These are phyloP conservation scores for Exocentrus adspersus DNA, from an alignment of 2,888 invertebrate species.

Conservation along the genomic window DNA sequence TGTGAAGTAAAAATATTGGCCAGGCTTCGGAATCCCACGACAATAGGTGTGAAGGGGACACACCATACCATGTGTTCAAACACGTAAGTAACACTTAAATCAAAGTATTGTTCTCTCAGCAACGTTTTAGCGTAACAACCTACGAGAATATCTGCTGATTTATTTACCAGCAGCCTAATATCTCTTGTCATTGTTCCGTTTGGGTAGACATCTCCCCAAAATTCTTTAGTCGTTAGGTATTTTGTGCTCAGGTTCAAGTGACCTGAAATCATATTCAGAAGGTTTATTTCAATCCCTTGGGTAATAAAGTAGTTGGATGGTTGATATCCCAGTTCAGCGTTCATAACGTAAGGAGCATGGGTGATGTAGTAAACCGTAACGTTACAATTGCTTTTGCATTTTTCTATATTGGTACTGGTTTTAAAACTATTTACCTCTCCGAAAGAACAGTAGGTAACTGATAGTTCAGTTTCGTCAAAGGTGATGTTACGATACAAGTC, in stretches of 20 bases:
- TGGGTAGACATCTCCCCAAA: neutral
- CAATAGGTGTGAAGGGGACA: neutral
- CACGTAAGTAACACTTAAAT: neutral
- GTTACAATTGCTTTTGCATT: neutral
- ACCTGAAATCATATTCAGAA: conserved; percentile 7
- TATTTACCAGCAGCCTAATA: neutral
- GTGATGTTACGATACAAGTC: conserved; percentile 15
- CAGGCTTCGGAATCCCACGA: conserved; percentile 22
- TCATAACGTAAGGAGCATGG: neutral
- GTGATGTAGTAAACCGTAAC: neutral
- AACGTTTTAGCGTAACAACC: neutral
- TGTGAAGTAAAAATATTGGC: conserved; percentile 9
- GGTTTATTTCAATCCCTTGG: conserved; percentile 13
- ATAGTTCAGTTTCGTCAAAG: neutral
- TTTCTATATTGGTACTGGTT: neutral
- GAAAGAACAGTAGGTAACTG: conserved; percentile 23
- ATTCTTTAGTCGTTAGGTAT: too few species aligned
- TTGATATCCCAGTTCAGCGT: neutral
- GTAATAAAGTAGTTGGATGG: neutral
- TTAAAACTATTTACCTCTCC: conserved; percentile 9
- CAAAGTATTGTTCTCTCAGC: neutral
- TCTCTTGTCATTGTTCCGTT: neutral
- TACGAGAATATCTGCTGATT: neutral
- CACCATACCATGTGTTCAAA: neutral
- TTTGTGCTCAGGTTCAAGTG: conserved; percentile 11